Evolutionary conservation across 2,797 vertebrate species (phyloP).

Genomic region (Enteromius thamalakanensis): DNA sequence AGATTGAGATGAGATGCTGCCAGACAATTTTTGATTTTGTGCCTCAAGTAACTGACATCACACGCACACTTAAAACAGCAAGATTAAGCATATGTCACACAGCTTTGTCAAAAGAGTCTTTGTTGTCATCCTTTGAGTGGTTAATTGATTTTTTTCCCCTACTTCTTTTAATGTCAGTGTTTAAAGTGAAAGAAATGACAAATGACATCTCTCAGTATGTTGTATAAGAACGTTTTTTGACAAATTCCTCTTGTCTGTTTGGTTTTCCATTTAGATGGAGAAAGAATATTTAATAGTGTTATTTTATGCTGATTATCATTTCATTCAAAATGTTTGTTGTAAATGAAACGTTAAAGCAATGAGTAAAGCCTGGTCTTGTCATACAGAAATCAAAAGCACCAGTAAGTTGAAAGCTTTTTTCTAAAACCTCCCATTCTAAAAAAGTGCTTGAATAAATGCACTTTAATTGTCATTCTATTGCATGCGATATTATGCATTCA

Average conservation of each 20-base stretch:
- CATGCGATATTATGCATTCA: slow-evolving; percentile 7
- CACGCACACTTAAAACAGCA: slow-evolving; percentile 69
- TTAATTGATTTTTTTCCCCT: slow-evolving; percentile 63
- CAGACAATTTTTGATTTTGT: slow-evolving; percentile 75
- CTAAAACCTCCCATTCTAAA: neutral
- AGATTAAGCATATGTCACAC: slow-evolving; percentile 79
- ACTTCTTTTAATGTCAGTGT: slow-evolving; percentile 46
- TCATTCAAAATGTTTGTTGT: slow-evolving; percentile 1
- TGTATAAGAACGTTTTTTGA: slow-evolving; percentile 27
- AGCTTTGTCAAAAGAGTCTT: slow-evolving; percentile 69
- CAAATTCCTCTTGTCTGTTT: slow-evolving; percentile 43
- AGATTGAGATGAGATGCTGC: slow-evolving; percentile 74
- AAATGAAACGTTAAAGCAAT: slow-evolving; percentile 2
- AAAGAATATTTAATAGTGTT: slow-evolving; percentile 12
- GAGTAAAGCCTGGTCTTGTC: slow-evolving; percentile 1
- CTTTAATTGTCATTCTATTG: slow-evolving; percentile 10
- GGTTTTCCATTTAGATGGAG: slow-evolving; percentile 13
- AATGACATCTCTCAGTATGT: slow-evolving; percentile 57
- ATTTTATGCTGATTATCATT: slow-evolving; percentile 1
- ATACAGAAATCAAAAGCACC: neutral
- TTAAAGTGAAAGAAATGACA: slow-evolving; percentile 70
- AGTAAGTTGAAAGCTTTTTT: neutral
- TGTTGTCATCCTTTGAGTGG: slow-evolving; percentile 75
- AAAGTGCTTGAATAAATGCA: neutral
- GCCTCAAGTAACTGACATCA: slow-evolving; percentile 71